Evolutionary conservation across 1,140 invertebrate genomes (phyloP).

Genomic region (Aphelenchoides besseyi): DNA sequence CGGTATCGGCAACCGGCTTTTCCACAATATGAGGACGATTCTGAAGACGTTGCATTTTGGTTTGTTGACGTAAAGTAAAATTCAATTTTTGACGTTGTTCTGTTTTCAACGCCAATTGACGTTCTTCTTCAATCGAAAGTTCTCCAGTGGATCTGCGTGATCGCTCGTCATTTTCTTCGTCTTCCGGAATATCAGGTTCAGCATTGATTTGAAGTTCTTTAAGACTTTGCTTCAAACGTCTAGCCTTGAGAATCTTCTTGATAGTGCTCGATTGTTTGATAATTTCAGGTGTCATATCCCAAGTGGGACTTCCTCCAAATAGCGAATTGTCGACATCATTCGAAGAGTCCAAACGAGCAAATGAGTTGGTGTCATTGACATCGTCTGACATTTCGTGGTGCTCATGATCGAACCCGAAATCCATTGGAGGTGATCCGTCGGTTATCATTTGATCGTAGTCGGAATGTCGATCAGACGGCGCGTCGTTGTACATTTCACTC

Average conservation of each 20-base stretch:
- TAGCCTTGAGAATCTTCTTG: not conserved
- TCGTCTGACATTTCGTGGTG: too few species aligned
- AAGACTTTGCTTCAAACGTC: not conserved
- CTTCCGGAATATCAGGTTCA: not conserved
- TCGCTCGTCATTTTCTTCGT: not conserved
- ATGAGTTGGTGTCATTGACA: too few species aligned
- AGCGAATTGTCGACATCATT: too few species aligned
- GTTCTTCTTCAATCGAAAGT: not conserved
- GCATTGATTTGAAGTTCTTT: not conserved
- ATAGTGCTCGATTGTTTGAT: not conserved
- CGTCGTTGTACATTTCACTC: too few species aligned
- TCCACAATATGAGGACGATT: not conserved
- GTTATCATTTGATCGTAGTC: too few species aligned
- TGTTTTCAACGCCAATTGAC: not conserved
- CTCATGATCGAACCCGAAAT: too few species aligned
- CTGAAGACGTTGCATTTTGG: not conserved
- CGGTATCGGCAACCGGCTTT: not conserved
- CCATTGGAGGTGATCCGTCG: too few species aligned
- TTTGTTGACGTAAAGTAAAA: not conserved
- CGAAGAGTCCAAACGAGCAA: too few species aligned
- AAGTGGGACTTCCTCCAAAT: not conserved
- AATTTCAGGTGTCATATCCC: not conserved
- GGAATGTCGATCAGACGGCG: too few species aligned
- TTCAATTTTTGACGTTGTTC: not conserved
- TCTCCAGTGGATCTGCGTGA: not conserved